Base-by-base conservation (phyloP, 1,140 invertebrate species). In the Camponotus vicinus region DNA sequence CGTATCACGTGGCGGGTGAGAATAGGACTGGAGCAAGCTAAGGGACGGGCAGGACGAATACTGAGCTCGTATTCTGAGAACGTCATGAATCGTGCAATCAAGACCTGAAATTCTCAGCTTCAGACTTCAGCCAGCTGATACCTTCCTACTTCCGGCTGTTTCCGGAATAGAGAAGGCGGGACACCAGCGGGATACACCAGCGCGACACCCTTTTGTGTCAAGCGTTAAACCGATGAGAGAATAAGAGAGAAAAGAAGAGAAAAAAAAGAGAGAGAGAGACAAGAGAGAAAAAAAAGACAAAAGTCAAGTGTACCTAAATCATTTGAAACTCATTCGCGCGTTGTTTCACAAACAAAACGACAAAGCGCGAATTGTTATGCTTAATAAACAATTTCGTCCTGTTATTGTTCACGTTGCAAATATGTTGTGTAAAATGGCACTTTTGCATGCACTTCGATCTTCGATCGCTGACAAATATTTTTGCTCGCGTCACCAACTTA, bases 1-100 rank as follows among this genome's bases (percentile, higher is more conserved):
- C 21, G 32, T 71, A 66, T 55, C 59, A 66, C 11, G 63, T 13
- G 40, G 15, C 57, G 57, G 71, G 21, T 69, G 70, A 73, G 59
- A 55, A 59, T 70, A 73, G 66, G 75, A 15, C 52, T 37, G 27
- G 9, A 59, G 32, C 49, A 34, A 87, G 40, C 32, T 34, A 73
- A 61, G 32, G 40, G 52, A 63, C 6, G 55, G 40, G 11, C 18
- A n/a, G 55, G 15, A 40, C 6, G 59, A 73, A 75, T 49, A 67
- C 64, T 52, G 49, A 52, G 32, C 27, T 13, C 40, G 59, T 70
- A 79, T 87, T 70, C 79, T 55, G 32, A 71, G 66, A 52, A 52
- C 42, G 82, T 90, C 87, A 90, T 93, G 92, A 93, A 93, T 93
- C 91, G 92, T 82, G 91, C 91, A 93, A 93, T 93, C 92, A 93